Percentiles rank a stretch among this genome's conserved stretches.
These are phyloP conservation scores for Petrocephalus schoutedeni DNA, from an alignment of 2,797 vertebrate species.

Conservation along the genomic window DNA sequence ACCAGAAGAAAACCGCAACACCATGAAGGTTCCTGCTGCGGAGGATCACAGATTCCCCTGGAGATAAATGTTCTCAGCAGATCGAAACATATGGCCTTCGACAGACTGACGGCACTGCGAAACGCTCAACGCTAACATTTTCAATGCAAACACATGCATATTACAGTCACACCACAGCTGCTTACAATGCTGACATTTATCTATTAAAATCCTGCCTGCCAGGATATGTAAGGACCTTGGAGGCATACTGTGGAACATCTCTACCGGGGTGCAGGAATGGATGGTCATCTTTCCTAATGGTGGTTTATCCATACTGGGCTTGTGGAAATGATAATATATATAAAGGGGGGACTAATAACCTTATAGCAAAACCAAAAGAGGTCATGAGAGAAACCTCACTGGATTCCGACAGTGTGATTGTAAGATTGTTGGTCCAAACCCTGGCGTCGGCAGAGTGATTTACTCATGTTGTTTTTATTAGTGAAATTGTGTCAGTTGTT, in stretches of 20 bases:
- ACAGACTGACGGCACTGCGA: background rate
- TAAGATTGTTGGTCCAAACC: background rate
- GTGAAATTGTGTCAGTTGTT: background rate
- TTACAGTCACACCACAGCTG: background rate
- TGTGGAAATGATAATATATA: background rate
- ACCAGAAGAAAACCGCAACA: background rate
- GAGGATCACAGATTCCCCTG: background rate
- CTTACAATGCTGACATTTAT: conserved; percentile 11
- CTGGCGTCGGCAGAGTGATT: background rate
- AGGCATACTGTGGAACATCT: background rate
- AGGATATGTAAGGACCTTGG: background rate
- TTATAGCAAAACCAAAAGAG: background rate
- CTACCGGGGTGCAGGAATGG: background rate
- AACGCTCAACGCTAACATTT: background rate
- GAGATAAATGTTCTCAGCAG: background rate
- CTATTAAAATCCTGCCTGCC: conserved; percentile 10
- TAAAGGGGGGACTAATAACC: background rate
- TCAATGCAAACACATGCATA: background rate
- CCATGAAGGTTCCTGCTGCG: background rate
- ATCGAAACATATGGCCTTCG: background rate
- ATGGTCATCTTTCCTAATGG: background rate
- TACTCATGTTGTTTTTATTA: background rate
- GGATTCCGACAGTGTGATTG: background rate
- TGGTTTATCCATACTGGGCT: background rate
- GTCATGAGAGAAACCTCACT: background rate